Evolutionary conservation across 2,888 invertebrate genomes (phyloP), one percentile per base, ranked within the genome.

Genomic region (Cheilosia soror): DNA sequence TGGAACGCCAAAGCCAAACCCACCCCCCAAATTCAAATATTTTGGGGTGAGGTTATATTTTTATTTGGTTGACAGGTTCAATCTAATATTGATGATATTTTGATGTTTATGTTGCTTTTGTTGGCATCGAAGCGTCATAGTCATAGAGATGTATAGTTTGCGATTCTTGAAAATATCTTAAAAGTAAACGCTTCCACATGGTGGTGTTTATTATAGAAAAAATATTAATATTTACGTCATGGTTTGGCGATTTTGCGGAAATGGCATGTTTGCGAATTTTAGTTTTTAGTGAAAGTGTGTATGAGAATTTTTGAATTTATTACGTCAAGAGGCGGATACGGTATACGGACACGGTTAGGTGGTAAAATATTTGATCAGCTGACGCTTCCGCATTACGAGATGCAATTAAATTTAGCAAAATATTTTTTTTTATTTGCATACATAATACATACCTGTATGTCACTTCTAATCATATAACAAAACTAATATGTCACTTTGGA

Each of bases 11-110:
- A 27, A 55, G 62, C 47, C 53, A 42, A 27, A 25, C 11, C 49
- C 11, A 9, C 20, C 25, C 20, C 25, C 20, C 49, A 0, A 2
- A 49, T 20, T 15, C 11, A 51, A 27, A 4, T 51, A 5, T 51
- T 13, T 27, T 2, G 51, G 49, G 79, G 65, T 79, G 58, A 62
- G 55, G 73, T 47, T 13, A 62, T 77, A 63, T 78, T 83, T 72
- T 83, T 72, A 49, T 63, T 68, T 13, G 62, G 55, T 73, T 78
- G 78, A 84, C 68, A 49, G 73, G 47, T 69, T 65, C 55, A 53
- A 60, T 65, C 57, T 44, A 44, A 51, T 33, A 63, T 65, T 69
- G 73, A 78, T 63, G 73, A 33, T 63, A 47, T 75, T 84, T 65
- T 47, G 58, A 75, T 84, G 73, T 79, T 79, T 79, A 42, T 73